A percentile compares a stretch with the other conserved stretches of the same genome.
phyloP scores from a whole-genome alignment of 1,140 invertebrate species.

The Brachionus rotundiformis region DNA sequence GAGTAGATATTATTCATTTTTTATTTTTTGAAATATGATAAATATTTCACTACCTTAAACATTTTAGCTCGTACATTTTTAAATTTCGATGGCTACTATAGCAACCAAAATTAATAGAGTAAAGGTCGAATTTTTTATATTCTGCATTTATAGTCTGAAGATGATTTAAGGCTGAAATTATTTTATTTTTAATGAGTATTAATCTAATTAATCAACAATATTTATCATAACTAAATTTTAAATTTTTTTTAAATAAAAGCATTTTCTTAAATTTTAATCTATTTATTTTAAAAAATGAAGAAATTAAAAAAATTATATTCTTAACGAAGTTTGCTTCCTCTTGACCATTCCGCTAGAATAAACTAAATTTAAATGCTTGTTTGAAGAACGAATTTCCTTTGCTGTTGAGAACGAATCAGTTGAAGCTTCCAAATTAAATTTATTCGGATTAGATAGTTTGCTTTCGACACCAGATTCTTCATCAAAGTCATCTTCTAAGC shows the following conservation, averaged over 20 bases:
- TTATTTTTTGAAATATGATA: neutral
- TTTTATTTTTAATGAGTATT: no score
- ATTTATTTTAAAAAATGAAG: neutral
- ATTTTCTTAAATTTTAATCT: no score
- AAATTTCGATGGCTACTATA: slow-evolving; percentile 4
- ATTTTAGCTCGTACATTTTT: neutral
- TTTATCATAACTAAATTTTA: no score
- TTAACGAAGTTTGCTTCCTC: slow-evolving; percentile 13
- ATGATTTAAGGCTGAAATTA: no score
- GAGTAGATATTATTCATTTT: slow-evolving; percentile 28
- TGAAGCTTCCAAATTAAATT: neutral
- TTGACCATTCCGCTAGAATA: slow-evolving; percentile 6
- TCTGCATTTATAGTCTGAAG: neutral
- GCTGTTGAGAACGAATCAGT: neutral
- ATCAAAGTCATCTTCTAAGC: slow-evolving; percentile 16
- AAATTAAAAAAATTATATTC: neutral
- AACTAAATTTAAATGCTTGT: neutral
- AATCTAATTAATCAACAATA: neutral
- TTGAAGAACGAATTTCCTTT: neutral
- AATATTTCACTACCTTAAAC: neutral
- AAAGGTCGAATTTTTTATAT: neutral
- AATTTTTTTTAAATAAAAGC: neutral
- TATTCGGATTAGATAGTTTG: neutral
- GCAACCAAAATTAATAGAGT: slow-evolving; percentile 33
- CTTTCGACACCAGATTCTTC: neutral